Evolutionary conservation across 1,140 invertebrate species (phyloP), one percentile per base, ranked within the genome.

Genomic region (Drosophila saltans): DNA sequence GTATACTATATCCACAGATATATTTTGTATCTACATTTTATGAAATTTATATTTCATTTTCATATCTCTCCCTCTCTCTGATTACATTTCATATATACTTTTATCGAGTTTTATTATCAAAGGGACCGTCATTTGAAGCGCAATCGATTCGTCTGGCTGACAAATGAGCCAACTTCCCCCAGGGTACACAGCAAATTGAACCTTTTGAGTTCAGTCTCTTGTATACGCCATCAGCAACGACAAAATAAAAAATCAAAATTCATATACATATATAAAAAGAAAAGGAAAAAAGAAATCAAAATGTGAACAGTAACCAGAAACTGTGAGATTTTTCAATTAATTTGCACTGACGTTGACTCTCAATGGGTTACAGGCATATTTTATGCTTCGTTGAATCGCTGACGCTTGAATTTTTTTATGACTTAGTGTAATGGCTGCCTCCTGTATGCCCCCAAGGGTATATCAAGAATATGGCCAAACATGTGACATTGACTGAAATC

Each of bases 341-440:
- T 74, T 66, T 72, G 41, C 69, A 72, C 72, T 74, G 72, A 73
- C 67, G 58, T 71, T 71, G 68, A 73, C 52, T 74, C 63, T 72
- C 56, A 65, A 66, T 66, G 61, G 69, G 33, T 74, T 66, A 41
- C 33, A 52, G 45, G 45, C 45, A 63, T 30, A 72, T 72, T 72
- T 71, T 43, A 52, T 21, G 61, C 60, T 65, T 48, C 30, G 40
- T 65, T 66, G 59, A 39, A 3, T 52, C 36, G 24, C 26, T 41
- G 67, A 21, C 40, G 52, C 30, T 26, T 62, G 21, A 26, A 26
- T 26, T 52, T 24, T 48, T 48, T 8, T 48, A 21, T 21, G 45
- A 21, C 16, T 48, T 48, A 24, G 45, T 48, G 45, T 48, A 48
- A 24, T 21, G 7, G 45, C 21, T 48, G 16, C 7, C 8, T 6